Base-by-base conservation (phyloP, 2,113 vertebrate genomes). In the Stigmatopora nigra region DNA sequence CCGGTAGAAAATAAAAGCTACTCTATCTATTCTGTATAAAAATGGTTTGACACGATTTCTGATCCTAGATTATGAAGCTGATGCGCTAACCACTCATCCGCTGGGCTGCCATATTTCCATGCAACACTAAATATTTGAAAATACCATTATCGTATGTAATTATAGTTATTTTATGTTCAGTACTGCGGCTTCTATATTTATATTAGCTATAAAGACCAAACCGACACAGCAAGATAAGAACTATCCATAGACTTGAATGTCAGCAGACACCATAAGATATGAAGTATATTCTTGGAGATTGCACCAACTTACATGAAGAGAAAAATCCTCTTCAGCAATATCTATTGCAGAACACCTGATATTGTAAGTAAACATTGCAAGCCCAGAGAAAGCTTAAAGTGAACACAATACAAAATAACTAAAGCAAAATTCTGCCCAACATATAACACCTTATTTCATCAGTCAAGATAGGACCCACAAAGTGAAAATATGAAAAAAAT, bases 361-460 rank as follows among this genome's bases (percentile, higher is more conserved):
- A 73, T 75, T 55, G 51, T 71, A 64, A 64, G 63, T 79, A 71
- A 80, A 82, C 68, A 77, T 65, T 71, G 53, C 41, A 71, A 70
- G 67, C 61, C 55, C 67, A 74, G 80, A 77, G 70, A 72, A 63
- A 62, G 48, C 51, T 69, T 41, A 67, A 56, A 65, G 69, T 19
- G 35, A 80, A 67, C 65, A 61, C 66, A 84, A 71, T 76, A 31
- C 25, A 3, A 76, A 83, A 80, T 73, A 74, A 75, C 70, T 71
- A 72, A 67, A 79, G 78, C 80, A 73, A 76, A 67, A 53, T 77
- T 83, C 61, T 69, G 70, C 76, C 75, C 59, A 45, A 73, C 74
- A 68, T 45, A 48, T 70, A 78, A 71, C 77, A 73, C 68, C 80
- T 84, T 78, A 85, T 83, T 78, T 76, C 80, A 87, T 84, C 78